These are phyloP conservation scores for Myrmecobius fasciatus DNA, from an alignment of 2,113 vertebrate genomes.

Conservation along the genomic window DNA sequence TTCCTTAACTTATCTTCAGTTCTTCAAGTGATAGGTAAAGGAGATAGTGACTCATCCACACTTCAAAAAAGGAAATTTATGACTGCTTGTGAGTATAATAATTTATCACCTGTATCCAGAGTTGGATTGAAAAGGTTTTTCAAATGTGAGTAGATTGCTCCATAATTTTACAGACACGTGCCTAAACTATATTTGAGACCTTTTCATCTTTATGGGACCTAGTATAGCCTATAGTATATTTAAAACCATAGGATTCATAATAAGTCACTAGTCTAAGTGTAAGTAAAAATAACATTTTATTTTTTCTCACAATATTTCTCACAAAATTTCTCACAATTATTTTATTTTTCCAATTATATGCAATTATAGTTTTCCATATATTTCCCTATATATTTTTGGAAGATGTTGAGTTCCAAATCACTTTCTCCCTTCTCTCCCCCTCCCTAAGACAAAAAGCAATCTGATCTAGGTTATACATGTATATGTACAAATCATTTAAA, in stretches of 20 bases:
- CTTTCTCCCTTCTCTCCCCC: no score
- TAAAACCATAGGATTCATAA: neutral
- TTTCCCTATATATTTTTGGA: no score
- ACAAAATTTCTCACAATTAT: no score
- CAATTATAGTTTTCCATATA: no score
- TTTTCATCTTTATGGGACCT: neutral
- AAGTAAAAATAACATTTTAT: no score
- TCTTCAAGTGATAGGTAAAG: neutral
- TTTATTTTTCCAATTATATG: no score
- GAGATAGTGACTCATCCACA: neutral
- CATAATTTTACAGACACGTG: neutral
- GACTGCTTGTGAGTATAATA: neutral
- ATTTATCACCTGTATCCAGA: neutral
- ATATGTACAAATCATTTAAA: no score
- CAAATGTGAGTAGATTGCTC: neutral
- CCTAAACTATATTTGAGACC: neutral
- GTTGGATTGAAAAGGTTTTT: neutral
- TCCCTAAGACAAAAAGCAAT: no score
- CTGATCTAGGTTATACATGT: no score
- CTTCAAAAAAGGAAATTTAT: neutral
- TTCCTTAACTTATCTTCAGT: neutral
- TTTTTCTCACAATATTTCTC: no score
- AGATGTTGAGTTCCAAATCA: no score
- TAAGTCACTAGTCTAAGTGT: fast-evolving
- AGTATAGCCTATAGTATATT: neutral